Evolutionary conservation across 2,797 vertebrate genomes (phyloP), one percentile per base, ranked within the genome.

Genomic region (Clarias platycephalus): DNA sequence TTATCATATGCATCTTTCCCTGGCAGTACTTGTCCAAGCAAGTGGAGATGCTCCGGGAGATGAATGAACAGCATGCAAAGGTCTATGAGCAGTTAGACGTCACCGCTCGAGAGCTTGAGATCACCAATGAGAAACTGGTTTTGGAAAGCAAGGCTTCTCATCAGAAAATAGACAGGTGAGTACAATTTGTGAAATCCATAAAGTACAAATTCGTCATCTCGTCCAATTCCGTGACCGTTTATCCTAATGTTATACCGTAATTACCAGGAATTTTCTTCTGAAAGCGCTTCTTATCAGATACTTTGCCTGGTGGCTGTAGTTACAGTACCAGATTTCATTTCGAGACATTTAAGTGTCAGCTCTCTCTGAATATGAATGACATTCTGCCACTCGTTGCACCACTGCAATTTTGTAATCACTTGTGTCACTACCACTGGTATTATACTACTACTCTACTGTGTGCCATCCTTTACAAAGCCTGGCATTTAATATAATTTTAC

Each of bases 41-140:
- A 91, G 91, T 98, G 89, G 98, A 99, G 86, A 97, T 94, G 86
- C 79, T 98, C 87, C 91, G 98, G 76, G 97, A 97, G 28, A 96
- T 98, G 95, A 99, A 98, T 0, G 98, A 99, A 87, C 98, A 99
- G 92, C 97, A 99, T 0, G 97, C 97, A 0, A 98, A 98, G 87
- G 98, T 99, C 85, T 99, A 99, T 0, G 98, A 99, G 88, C 98
- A 99, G 95, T 92, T 99, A 93, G 98, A 99, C 58, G 94, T 98
- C 90, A 97, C 97, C 0, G 97, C 98, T 1, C 91, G 97, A 22
- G 97, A 97, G 92, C 94, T 99, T 92, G 98, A 99, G 93, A 95
- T 97, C 88, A 96, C 96, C 84, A 99, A 99, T 71, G 96, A 98
- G 93, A 98, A 96, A 71, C 97, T 99, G 18, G 95, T 98, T 87